phyloP scores from a whole-genome alignment of 92 coral and sea anemone genomes.

The Anthopleura xanthogrammica region DNA sequence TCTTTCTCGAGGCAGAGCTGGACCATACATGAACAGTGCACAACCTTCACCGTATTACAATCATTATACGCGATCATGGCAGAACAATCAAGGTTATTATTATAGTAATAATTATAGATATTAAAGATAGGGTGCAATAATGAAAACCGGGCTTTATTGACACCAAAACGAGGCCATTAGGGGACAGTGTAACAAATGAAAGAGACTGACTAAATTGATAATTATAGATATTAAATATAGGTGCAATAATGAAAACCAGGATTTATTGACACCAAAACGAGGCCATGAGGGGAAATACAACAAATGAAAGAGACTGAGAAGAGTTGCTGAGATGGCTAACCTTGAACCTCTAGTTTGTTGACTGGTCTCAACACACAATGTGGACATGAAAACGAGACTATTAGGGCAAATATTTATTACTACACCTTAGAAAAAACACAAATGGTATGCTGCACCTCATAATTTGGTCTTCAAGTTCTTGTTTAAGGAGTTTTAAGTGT shows the following conservation, averaged over 20 bases:
- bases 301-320: no score
- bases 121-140: neutral
- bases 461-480: neutral
- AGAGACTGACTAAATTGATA: neutral
- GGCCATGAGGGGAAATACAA: neutral
- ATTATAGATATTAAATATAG: neutral
- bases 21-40: neutral
- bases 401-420: neutral
- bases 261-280: neutral
- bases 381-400: neutral
- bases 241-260: neutral
- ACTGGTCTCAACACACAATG: no score
- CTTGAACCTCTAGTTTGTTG: no score
- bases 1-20: neutral
- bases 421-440: no score
- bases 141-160: neutral
- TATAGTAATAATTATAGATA: slow-evolving; percentile 3
- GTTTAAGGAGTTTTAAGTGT: no score
- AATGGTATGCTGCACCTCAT: neutral
- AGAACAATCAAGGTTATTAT: neutral
- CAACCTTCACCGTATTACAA: neutral
- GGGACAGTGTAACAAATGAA: neutral
- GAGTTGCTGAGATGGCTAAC: neutral
- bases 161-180: neutral
- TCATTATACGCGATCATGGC: neutral